Evolutionary conservation across 2,113 vertebrate genomes (phyloP).

Genomic region (Lepisosteus osseus): DNA sequence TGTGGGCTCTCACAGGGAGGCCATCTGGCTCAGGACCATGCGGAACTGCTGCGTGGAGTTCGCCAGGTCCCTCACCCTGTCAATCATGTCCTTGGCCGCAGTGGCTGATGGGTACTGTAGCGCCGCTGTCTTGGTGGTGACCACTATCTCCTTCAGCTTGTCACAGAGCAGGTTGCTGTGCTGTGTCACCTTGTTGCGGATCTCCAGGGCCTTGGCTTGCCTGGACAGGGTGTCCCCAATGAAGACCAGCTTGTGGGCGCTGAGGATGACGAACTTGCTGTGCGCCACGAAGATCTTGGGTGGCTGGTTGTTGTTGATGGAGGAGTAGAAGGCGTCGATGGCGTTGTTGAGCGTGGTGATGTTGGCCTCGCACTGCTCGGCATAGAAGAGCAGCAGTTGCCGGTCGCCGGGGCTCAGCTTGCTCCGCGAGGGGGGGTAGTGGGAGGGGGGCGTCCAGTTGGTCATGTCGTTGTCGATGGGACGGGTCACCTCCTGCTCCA

Average conservation of each 20-base stretch:
- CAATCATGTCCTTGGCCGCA: slow-evolving; percentile 86
- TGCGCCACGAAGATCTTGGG: slow-evolving; percentile 96
- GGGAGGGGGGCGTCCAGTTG: slow-evolving; percentile 79
- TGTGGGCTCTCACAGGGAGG: slow-evolving; percentile 66
- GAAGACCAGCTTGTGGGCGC: slow-evolving; percentile 94
- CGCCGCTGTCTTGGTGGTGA: slow-evolving; percentile 87
- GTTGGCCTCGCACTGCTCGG: slow-evolving; percentile 92
- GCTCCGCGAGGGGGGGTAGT: slow-evolving; percentile 58
- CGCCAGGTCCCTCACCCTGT: slow-evolving; percentile 83
- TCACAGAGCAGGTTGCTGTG: slow-evolving; percentile 92
- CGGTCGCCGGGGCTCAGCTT: slow-evolving; percentile 74
- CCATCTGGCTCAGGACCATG: slow-evolving; percentile 84
- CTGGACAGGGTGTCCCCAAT: slow-evolving; percentile 93
- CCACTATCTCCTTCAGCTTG: slow-evolving; percentile 91
- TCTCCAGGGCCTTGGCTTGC: slow-evolving; percentile 84
- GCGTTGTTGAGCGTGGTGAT: slow-evolving; percentile 88
- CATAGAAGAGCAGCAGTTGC: slow-evolving; percentile 93
- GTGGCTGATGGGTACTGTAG: slow-evolving; percentile 85
- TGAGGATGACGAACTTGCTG: slow-evolving; percentile 97
- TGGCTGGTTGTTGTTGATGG: slow-evolving; percentile 87
- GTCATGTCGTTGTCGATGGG: slow-evolving; percentile 92
- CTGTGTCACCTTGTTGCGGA: slow-evolving; percentile 84
- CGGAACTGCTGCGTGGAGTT: slow-evolving; percentile 90
- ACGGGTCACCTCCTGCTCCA: slow-evolving; percentile 88
- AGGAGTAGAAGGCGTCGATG: slow-evolving; percentile 86